Base-by-base conservation (phyloP, 35 echinoderm and acorn worm genomes). In the Holothuria glaberrima region DNA sequence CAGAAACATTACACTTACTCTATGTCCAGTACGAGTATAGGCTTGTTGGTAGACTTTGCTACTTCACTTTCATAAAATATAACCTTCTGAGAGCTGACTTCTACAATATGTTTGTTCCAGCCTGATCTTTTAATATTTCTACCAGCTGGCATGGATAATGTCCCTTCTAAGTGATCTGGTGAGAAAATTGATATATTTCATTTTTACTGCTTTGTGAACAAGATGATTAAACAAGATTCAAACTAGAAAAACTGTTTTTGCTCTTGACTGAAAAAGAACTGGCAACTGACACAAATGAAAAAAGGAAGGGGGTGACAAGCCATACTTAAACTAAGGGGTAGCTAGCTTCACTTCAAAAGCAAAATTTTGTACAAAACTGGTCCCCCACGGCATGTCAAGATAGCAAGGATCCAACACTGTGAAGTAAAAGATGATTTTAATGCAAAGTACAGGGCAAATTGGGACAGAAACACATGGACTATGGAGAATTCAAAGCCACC, bases 51-150 rank as follows among this genome's bases (percentile, higher is more conserved):
- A 7, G 31, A 44, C 62, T 99, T 99, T 12, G 95, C 93, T 29
- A 91, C 85, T 41, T 99, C 97, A 0, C 82, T 73, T 30, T 95
- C 91, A 41, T 99, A 99, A 57, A 99, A 99, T 22, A 99, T 83
- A 61, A 99, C 89, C 46, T 99, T 99, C 91, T 94, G 92, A 48
- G 93, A 95, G 48, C 97, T 99, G 63, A 95, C 97, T 59, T 93
- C 97, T n/a, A 99, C 97, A 63, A 86, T 90, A 38, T 95, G 91
- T 58, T 95, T 99, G 75, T 91, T 95, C 97, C 97, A 99, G 48
- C 97, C 96, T 36, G 92, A 79, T 20, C 94, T 91, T 30, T 83
- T 92, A 33, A 95, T 90, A 70, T 95, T 99, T 84, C 92, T 92
- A 16, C 91, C 89, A 87, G 85, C 80, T 7, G 95, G 97, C 9